Percentiles rank a stretch among this genome's conserved stretches.
Evolutionary conservation across 2,113 vertebrate species (phyloP).

Genomic region (Rynchops niger): DNA sequence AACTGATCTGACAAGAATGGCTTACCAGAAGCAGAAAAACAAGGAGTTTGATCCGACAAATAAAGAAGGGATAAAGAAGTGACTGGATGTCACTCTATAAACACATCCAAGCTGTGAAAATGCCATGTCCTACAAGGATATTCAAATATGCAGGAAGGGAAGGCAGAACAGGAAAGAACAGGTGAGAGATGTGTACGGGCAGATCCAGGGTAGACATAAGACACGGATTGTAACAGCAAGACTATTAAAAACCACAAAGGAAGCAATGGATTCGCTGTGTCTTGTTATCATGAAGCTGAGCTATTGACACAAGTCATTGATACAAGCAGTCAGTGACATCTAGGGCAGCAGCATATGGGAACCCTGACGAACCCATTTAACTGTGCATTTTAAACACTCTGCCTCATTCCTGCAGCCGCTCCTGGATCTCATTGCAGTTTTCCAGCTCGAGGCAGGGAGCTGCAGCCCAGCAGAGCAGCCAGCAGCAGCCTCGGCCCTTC

Average conservation of each 20-base stretch:
- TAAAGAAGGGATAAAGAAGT: background rate
- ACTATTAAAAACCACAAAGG: background rate
- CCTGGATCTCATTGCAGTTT: background rate
- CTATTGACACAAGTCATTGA: background rate
- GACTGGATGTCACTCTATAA: background rate
- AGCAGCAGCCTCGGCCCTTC: rapidly evolving
- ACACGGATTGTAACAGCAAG: background rate
- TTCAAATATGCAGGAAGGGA: background rate
- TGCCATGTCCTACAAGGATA: background rate
- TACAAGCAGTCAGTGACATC: background rate
- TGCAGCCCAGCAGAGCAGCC: background rate
- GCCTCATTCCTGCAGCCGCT: background rate
- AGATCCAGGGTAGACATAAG: background rate
- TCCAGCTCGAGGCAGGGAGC: background rate
- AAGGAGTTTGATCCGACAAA: background rate
- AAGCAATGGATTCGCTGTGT: background rate
- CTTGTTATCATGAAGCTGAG: background rate
- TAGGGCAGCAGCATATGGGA: background rate
- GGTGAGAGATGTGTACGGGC: rapidly evolving
- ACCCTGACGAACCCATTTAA: background rate
- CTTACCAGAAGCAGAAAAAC: background rate
- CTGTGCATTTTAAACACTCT: background rate
- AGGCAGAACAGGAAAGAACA: background rate
- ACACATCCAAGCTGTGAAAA: background rate
- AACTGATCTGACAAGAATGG: background rate